Conservation (phyloP, 2,888 invertebrate species). For the Lampropteryx suffumata region DNA sequence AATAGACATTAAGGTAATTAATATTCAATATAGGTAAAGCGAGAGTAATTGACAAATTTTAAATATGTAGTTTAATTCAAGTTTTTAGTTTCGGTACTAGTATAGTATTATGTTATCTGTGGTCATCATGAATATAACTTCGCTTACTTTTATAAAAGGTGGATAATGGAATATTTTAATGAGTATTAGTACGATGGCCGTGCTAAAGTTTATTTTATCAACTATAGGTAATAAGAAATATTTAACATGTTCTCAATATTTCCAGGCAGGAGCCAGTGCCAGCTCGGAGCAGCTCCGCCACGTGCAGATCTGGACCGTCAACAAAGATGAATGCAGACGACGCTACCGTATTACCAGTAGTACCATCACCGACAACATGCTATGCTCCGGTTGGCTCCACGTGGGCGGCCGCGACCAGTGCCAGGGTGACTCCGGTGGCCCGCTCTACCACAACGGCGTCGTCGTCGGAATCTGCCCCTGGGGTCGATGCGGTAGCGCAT, state of each 20-base stretch:
- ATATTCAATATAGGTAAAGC: no score
- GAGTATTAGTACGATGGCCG: no score
- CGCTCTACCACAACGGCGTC: conserved; percentile 41
- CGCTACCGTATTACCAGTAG: conserved; percentile 27
- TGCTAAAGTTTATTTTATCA: no score
- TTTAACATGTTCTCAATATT: conserved; percentile 13
- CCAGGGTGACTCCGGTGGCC: conserved; percentile 45
- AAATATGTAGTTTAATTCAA: no score
- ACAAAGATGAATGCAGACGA: conserved; percentile 36
- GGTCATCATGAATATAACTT: no score
- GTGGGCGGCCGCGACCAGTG: conserved; percentile 44
- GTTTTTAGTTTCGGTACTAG: no score
- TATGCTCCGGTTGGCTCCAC: conserved; percentile 44
- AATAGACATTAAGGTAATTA: no score
- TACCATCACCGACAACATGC: conserved; percentile 40
- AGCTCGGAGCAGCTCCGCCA: conserved; percentile 44
- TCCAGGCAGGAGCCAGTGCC: conserved; percentile 28
- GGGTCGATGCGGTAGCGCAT: conserved; percentile 38
- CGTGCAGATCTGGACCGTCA: conserved; percentile 46
- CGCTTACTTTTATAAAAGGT: no score
- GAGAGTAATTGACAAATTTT: no score
- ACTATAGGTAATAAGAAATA: no score
- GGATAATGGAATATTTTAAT: no score
- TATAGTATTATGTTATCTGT: no score
- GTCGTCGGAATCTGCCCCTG: conserved; percentile 45